Evolutionary conservation across 1,140 invertebrate species (phyloP), one percentile per base, ranked within the genome.

Genomic region (Centruroides sculpturatus): DNA sequence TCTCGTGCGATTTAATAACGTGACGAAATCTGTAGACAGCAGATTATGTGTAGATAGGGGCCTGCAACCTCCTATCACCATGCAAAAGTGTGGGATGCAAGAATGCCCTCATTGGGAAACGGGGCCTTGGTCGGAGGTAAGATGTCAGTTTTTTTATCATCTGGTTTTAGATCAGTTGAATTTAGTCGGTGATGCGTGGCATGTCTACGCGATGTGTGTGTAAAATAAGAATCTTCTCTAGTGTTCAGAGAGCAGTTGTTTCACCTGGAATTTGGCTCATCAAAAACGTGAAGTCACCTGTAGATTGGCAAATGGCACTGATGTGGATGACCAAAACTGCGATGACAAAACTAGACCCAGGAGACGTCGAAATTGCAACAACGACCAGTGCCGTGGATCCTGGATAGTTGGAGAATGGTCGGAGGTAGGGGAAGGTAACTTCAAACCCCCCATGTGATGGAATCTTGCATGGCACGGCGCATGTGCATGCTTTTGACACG

Each of bases 341-440:
- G 81, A 86, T 62, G 78, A 68, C n/a, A 67, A 76, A 51, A 78
- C 81, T 46, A 82, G 77, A 66, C 90, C 89, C 3, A 75, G 81
- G 35, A 80, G 83, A 66, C 78, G 79, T 49, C 83, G 84, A 69
- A 83, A 89, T 69, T 91, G 88, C 69, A 81, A 82, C 73, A 87
- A 86, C 66, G 80, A 83, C 57, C 81, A 81, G 13, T 93, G 89
- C 74, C 83, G 83, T 70, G 85, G 86, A 0, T 82, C 83, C 11
- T 94, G 89, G 90, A 81, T 81, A 66, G 83, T 86, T 10, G 86
- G 86, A 5, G 82, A 86, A 64, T 92, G 89, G 89, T 90, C 86
- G 35, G 83, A 89, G 81, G 89, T 92, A 76, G 41, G 41, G 41
- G 41, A 41, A 41, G 41, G 41, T 41, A 41, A 41, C 41, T 41